These are phyloP conservation scores for Drosophila trichaetosa DNA, from an alignment of 2,888 invertebrate species.

Conservation along the genomic window DNA sequence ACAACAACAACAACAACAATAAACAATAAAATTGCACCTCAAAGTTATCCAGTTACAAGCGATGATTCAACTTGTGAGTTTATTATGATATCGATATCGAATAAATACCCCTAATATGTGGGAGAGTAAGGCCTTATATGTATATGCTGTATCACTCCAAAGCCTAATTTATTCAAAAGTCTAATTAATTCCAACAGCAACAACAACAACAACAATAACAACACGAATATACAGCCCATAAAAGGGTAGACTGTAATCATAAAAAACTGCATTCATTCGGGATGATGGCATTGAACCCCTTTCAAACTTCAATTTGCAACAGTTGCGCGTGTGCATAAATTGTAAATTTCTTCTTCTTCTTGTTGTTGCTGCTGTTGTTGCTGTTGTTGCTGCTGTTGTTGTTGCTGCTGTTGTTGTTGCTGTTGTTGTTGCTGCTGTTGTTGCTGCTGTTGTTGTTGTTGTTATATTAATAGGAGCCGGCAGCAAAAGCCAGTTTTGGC, in stretches of 20 bases:
- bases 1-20: not conserved
- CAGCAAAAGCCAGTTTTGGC: slow-evolving; percentile 53
- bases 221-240: not conserved
- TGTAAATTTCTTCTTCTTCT: slow-evolving; percentile 32
- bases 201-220: not conserved
- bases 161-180: not conserved
- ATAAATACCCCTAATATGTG: slow-evolving; percentile 1
- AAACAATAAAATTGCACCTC: slow-evolving; percentile 57
- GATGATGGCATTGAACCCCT: slow-evolving; percentile 65
- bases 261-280: slow-evolving; percentile 45
- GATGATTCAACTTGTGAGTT: slow-evolving; percentile 28
- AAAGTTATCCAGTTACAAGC: slow-evolving; percentile 33
- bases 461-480: slow-evolving; percentile 9
- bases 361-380: slow-evolving; percentile 23
- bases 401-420: not conserved
- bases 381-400: slow-evolving; percentile 15
- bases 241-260: not conserved
- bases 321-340: slow-evolving; percentile 59
- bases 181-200: not conserved
- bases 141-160: not conserved
- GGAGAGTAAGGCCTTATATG: not conserved
- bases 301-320: slow-evolving; percentile 49
- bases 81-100: not conserved
- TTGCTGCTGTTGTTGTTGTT: slow-evolving; percentile 10
- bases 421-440: slow-evolving; percentile 22